Conservation (phyloP, 2,113 vertebrate species). For the Melospiza melodia region DNA sequence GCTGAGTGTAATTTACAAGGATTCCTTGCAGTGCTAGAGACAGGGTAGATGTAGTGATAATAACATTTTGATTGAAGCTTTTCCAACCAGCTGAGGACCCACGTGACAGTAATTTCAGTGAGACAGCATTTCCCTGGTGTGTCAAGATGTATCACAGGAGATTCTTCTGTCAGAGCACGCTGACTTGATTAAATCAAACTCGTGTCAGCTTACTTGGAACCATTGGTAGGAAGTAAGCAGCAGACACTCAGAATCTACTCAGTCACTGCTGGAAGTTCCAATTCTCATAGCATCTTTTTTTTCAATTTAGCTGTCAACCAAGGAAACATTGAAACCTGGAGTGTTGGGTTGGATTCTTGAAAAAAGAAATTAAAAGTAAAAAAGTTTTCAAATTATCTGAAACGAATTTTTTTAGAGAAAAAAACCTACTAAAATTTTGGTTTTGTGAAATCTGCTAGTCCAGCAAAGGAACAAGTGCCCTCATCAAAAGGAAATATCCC, state of each 20-base stretch:
- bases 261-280: background rate
- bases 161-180: background rate
- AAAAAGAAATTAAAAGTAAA: background rate
- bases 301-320: background rate
- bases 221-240: background rate
- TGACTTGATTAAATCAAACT: background rate
- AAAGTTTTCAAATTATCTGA: background rate
- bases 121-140: background rate
- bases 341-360: background rate
- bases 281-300: background rate
- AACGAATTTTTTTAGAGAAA: background rate
- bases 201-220: background rate
- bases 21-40: background rate
- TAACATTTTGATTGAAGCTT: background rate
- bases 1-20: background rate
- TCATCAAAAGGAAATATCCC: background rate
- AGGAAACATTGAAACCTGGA: background rate
- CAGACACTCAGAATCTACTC: background rate
- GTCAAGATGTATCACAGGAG: background rate
- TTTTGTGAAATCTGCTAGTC: background rate
- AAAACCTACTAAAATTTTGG: background rate
- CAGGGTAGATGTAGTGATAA: background rate
- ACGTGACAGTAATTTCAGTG: background rate
- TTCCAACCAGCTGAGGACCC: background rate
- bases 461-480: background rate